phyloP scores from a whole-genome alignment of 2,797 vertebrate genomes.

The Discoglossus pictus region DNA sequence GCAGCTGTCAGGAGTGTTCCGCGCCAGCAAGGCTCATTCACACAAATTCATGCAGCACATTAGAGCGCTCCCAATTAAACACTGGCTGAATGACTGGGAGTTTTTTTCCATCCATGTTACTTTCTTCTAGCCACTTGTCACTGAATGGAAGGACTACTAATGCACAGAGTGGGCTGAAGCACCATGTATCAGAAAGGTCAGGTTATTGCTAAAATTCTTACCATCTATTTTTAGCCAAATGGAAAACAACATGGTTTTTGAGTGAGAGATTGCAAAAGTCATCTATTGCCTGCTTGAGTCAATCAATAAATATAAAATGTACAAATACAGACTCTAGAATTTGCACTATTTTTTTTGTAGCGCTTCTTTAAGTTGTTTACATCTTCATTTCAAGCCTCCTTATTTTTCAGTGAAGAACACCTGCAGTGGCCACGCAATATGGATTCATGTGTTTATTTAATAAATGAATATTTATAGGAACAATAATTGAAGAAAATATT shows the following conservation, averaged over 20 bases:
- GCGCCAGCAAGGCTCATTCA: not conserved
- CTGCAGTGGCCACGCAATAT: too few relatives aligned
- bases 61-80: conserved; percentile 32
- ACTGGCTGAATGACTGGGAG: not conserved
- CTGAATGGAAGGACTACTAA: conserved; percentile 22
- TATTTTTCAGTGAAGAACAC: too few relatives aligned
- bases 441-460: too few relatives aligned
- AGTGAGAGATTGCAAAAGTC: conserved; percentile 4
- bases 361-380: too few relatives aligned
- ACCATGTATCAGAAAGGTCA: conserved; percentile 12
- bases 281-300: not conserved
- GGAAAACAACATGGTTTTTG: conserved; percentile 11
- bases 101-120: not conserved
- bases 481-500: too few relatives aligned
- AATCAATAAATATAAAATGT: conserved; percentile 11
- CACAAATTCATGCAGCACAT: not conserved
- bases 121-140: conserved; percentile 25
- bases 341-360: too few relatives aligned
- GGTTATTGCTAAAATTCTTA: conserved; percentile 15
- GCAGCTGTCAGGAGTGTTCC: conserved; percentile 26
- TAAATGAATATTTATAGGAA: too few relatives aligned
- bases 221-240: conserved; percentile 37
- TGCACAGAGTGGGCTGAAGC: conserved; percentile 18
- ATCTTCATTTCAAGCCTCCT: too few relatives aligned
- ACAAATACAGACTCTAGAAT: too few relatives aligned